Evolutionary conservation across 2,797 vertebrate genomes (phyloP), one percentile per base, ranked within the genome.

Genomic region (Enteromius fasciolatus): DNA sequence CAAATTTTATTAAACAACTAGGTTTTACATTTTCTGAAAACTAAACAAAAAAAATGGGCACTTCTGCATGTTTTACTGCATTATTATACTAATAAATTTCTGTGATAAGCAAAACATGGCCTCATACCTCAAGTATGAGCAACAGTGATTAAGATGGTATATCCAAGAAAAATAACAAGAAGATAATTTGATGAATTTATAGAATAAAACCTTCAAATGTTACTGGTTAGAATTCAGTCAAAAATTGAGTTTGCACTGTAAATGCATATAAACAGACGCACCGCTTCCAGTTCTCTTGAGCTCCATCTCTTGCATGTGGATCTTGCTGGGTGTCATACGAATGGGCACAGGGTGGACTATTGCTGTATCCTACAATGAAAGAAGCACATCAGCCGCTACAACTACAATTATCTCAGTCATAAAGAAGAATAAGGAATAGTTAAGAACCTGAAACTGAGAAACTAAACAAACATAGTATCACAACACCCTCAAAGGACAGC

Each of bases 221-320:
- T 4, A n/a, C 52, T 23, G n/a, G 3, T 66, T 61, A 63, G 2
- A 66, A 36, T 12, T 36, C 31, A 10, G 31, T 66, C 31, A 20
- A 20, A 66, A 64, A 33, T 33, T 4, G 1, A 64, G 28, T 70
- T 72, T 72, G 69, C 25, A 48, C 18, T 50, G 17, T 20, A 41
- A 46, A 63, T 18, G 11, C 17, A n/a, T 5, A 64, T 31, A 48
- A 31, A 66, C 12, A 25, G 3, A 76, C 74, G 20, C 52, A 99
- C 98, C 98, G 31, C 96, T 99, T 94, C 96, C 94, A 31, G 96
- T 96, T 90, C 98, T 96, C 91, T 99, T 99, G 83, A 99, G 95
- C 87, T 99, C 98, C 98, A 99, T 99, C 93, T 99, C 98, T 93
- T 99, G 98, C 98, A 99, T 98, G 91, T 99, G 98, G 88, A 99